Base-by-base conservation (phyloP, 2,888 invertebrate genomes). In the Spodoptera picta region DNA sequence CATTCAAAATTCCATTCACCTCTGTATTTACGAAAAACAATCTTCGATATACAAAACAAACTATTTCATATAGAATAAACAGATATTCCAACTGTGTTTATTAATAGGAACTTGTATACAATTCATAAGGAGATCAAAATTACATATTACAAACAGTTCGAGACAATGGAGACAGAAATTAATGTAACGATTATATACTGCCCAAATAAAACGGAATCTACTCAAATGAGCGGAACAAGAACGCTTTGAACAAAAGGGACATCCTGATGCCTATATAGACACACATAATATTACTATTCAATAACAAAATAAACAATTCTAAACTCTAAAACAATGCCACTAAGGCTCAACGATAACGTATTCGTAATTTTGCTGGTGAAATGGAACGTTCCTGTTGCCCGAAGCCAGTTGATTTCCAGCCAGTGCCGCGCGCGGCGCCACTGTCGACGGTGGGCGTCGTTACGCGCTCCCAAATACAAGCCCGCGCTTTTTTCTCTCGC, bases 391-490 rank as follows among this genome's bases (percentile, higher is more conserved):
- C 89, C 90, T 89, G 90, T 87, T 84, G 85, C 87, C 85, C 82
- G 83, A 83, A 82, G 86, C 81, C 80, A 80, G 83, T 77, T 73
- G 71, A 67, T 88, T 91, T 90, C 83, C 85, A 85, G 87, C 81
- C 93, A 94, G 94, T 94, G 92, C 91, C 92, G 92, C 87, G 84
- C 88, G 92, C 85, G 93, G 93, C 94, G 93, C 93, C 93, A 91
- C 92, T 88, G 84, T 89, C 83, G 88, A 79, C 88, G 92, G 92
- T 87, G 88, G 90, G 90, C 92, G 93, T 89, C 89, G 90, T 87
- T 86, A 85, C 87, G 88, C 90, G 88, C 85, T 79, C 76, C 70
- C 77, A 74, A 77, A 76, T 62, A 52, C 73, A 75, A 81, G 69
- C 84, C 83, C 89, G 90, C 87, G 87, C 77, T 77, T 85, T 87